These are phyloP conservation scores for Dione vanillae DNA, from an alignment of 2,888 invertebrate species.

Conservation along the genomic window DNA sequence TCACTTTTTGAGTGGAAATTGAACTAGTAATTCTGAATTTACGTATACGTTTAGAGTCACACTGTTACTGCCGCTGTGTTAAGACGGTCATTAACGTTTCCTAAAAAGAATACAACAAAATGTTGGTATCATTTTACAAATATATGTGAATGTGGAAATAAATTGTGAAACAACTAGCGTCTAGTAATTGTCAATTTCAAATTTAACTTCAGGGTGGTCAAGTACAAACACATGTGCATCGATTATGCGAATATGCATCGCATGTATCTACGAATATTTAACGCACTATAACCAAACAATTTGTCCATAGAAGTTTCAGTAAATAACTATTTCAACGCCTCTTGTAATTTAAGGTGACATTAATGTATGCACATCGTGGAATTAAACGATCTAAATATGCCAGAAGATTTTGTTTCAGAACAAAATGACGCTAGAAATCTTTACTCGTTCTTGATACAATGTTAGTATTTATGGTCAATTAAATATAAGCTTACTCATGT, in stretches of 20 bases:
- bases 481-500: not conserved
- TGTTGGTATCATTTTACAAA: too few species aligned
- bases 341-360: constrained; percentile 21
- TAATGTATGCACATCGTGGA: constrained; percentile 29
- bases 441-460: constrained; percentile 14
- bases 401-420: constrained; percentile 11
- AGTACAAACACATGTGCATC: constrained; percentile 8
- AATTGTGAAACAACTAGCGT: not conserved
- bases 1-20: too few species aligned
- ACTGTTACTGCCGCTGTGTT: too few species aligned
- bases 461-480: not conserved
- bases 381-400: constrained; percentile 24
- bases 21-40: too few species aligned
- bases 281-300: constrained; percentile 11
- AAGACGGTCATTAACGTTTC: too few species aligned
- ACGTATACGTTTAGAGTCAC: too few species aligned
- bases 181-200: not conserved
- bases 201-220: constrained; percentile 12
- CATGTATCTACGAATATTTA: constrained; percentile 12
- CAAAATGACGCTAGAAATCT: not conserved
- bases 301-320: constrained; percentile 17
- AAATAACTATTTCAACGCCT: constrained; percentile 23
- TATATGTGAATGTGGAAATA: not conserved
- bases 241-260: not conserved
- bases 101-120: too few species aligned